phyloP scores from a whole-genome alignment of 2,113 vertebrate species.

The Lophura nycthemera region DNA sequence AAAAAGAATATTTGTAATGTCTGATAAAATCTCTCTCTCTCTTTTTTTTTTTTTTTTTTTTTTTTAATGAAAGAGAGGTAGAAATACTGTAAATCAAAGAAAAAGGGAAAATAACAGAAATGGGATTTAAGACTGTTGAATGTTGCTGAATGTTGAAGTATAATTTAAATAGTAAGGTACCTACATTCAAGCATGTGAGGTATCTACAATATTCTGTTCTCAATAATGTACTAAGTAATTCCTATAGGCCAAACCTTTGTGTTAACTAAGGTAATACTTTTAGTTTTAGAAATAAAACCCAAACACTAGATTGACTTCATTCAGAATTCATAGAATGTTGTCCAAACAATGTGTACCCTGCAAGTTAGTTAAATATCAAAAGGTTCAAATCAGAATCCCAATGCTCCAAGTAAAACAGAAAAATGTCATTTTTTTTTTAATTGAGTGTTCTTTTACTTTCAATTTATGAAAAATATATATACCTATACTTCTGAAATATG shows the following conservation, averaged over 20 bases:
- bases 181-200: neutral
- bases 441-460: neutral
- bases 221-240: constrained; percentile 20
- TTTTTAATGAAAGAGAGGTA: neutral
- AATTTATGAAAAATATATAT: neutral
- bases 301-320: neutral
- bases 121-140: neutral
- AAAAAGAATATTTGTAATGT: neutral
- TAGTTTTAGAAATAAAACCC: neutral
- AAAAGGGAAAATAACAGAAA: neutral
- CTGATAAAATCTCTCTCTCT: accelerated
- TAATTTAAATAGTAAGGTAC: neutral
- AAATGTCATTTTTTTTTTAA: neutral
- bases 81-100: neutral
- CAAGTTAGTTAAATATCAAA: constrained; percentile 34
- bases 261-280: neutral
- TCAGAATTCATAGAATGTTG: neutral
- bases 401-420: neutral
- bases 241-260: neutral
- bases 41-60: neutral
- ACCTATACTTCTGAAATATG: neutral
- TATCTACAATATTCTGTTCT: neutral
- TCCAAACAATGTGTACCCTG: neutral
- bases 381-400: neutral
- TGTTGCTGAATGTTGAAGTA: neutral